Evolutionary conservation across 2,888 invertebrate species (phyloP), one percentile per base, ranked within the genome.

Genomic region (Drosophila antonietae): DNA sequence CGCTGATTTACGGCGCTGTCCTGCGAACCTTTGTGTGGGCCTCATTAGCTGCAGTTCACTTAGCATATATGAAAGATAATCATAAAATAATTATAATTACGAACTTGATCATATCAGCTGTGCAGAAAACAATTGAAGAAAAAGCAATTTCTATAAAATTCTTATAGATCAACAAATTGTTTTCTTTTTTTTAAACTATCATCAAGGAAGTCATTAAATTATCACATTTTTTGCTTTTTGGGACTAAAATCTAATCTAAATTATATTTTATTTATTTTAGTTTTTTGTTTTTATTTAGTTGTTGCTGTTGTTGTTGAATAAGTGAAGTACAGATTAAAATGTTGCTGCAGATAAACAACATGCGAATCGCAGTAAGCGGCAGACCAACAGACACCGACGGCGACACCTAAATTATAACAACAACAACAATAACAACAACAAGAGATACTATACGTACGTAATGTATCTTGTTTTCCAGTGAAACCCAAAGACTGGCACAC

Each of bases 301-400:
- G 5, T 28, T 28, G 28, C 68, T 64, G 12, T 67, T 61, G 28
- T 35, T 41, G 47, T 58, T 52, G 62, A 72, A 78, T 56, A 78
- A 72, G 61, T 85, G 70, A 70, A 86, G 86, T 80, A 65, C 61
- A 87, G 88, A 87, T 83, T 87, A 87, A 84, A 87, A 82, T 83
- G 70, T 82, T 80, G 65, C 56, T 72, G 82, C 78, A 83, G 88
- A 87, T 83, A 84, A 83, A 84, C 72, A 86, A 68, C 70, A 71
- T 67, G 68, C 68, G 66, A 65, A 64, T 58, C 63, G 68, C 70
- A 67, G 60, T 18, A 12, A 51, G 31, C 66, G 60, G 52, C 69
- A 78, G 74, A 79, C 83, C 56, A 80, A 60, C 70, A 77, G 80
- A 80, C 83, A 83, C 81, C 78, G 74, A 69, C 74, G 70, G 71